Percentiles rank a stretch among this genome's conserved stretches.
Evolutionary conservation across 1,140 invertebrate genomes (phyloP).

Genomic region (Euschistus heros): DNA sequence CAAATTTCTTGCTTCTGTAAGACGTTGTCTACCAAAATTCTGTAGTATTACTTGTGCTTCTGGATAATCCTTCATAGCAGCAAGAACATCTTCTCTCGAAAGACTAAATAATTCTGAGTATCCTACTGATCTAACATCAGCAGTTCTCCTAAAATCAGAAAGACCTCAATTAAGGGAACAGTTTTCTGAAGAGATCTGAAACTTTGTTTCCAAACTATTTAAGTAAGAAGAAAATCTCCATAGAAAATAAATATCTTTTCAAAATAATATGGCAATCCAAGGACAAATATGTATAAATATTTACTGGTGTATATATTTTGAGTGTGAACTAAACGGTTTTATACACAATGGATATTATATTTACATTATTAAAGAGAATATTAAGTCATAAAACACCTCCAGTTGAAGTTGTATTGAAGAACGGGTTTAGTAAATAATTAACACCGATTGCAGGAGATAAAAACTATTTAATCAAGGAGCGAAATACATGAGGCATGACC

Average conservation of each 20-base stretch:
- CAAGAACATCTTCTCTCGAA: slow-evolving; percentile 86
- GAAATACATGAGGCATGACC: too few species aligned
- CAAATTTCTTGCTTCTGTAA: slow-evolving; percentile 65
- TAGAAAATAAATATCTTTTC: not conserved
- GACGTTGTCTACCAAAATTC: slow-evolving; percentile 68
- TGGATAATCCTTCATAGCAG: slow-evolving; percentile 92
- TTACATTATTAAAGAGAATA: too few species aligned
- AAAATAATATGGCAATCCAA: too few species aligned
- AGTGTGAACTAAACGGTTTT: too few species aligned
- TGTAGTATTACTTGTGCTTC: slow-evolving; percentile 90
- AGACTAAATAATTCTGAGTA: slow-evolving; percentile 93
- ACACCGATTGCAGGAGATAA: too few species aligned
- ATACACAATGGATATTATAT: too few species aligned
- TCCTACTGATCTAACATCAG: slow-evolving; percentile 89
- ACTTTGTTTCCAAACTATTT: not conserved
- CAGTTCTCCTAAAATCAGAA: slow-evolving; percentile 62
- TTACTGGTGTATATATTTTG: too few species aligned
- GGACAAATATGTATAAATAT: too few species aligned
- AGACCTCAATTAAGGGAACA: not conserved
- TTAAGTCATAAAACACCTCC: too few species aligned
- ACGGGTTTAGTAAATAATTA: too few species aligned
- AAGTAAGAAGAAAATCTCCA: not conserved
- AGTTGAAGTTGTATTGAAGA: too few species aligned
- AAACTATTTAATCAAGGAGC: too few species aligned
- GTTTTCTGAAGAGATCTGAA: not conserved